phyloP scores from a whole-genome alignment of 1,140 invertebrate genomes.

The Drosophila tropicalis region DNA sequence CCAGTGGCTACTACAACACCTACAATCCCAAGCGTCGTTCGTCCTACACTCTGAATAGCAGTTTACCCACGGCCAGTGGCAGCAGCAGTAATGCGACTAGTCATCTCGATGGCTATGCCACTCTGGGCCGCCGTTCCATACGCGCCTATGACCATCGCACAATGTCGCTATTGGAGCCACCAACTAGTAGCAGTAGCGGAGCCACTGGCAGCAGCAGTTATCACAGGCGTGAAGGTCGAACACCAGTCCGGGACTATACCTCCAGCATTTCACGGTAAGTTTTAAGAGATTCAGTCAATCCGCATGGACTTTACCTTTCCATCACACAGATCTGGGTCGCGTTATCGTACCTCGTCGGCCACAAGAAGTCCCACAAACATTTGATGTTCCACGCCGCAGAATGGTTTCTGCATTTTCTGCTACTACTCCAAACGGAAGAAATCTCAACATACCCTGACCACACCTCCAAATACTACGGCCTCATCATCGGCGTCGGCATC shows the following conservation, averaged over 20 bases:
- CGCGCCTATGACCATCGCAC: conserved; percentile 78
- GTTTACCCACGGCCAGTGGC: conserved; percentile 43
- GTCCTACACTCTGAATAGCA: conserved; percentile 75
- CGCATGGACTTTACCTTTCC: background rate
- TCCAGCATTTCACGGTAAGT: conserved; percentile 74
- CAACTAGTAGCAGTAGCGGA: conserved; percentile 38
- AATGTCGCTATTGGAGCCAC: conserved; percentile 73
- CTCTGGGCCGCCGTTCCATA: conserved; percentile 72
- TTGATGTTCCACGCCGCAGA: conserved; percentile 83
- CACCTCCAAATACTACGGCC: conserved; percentile 61
- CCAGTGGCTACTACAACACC: conserved; percentile 73
- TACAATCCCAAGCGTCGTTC: conserved; percentile 80
- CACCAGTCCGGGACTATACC: conserved; percentile 71
- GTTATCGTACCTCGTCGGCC: conserved; percentile 75
- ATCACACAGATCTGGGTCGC: conserved; percentile 67
- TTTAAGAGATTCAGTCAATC: background rate
- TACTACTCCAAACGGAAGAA: conserved; percentile 77
- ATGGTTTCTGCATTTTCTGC: conserved; percentile 82
- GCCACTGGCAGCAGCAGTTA: conserved; percentile 45
- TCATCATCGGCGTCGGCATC: conserved; percentile 60
- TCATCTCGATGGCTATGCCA: conserved; percentile 76
- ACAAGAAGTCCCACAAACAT: conserved; percentile 82
- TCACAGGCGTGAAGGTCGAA: conserved; percentile 62
- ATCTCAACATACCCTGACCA: conserved; percentile 33
- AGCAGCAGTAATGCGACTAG: conserved; percentile 45